A percentile compares a stretch with the other conserved stretches of the same genome.
These are phyloP conservation scores for Myotis yumanensis DNA, from an alignment of 2,113 vertebrate species.

Conservation along the genomic window DNA sequence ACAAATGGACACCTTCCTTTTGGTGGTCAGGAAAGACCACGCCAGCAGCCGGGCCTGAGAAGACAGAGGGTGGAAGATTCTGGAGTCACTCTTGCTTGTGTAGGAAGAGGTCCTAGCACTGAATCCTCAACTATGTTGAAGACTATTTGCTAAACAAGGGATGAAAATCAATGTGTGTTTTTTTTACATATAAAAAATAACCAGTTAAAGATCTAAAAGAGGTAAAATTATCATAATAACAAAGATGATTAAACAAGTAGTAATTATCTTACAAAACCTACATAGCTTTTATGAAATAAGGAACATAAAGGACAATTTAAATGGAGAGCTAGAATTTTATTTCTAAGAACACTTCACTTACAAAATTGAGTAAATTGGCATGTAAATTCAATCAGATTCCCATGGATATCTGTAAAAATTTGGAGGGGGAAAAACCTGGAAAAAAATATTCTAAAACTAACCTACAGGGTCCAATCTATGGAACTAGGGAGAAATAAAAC, in stretches of 20 bases:
- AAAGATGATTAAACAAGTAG: not conserved
- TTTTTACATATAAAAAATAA: not conserved
- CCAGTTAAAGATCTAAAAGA: not conserved
- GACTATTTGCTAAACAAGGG: not conserved
- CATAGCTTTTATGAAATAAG: not conserved
- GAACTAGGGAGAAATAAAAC: not conserved
- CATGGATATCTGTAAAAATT: not conserved
- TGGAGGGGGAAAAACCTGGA: not conserved
- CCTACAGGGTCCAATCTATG: not conserved
- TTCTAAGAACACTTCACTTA: not conserved
- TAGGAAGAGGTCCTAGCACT: not conserved
- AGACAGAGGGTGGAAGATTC: not conserved
- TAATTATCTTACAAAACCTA: not conserved
- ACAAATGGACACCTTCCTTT: conserved; percentile 71
- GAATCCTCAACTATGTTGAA: not conserved
- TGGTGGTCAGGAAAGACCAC: not conserved
- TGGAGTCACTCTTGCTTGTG: not conserved
- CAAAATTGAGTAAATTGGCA: not conserved
- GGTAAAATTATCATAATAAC: not conserved
- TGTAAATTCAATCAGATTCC: not conserved
- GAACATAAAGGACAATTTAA: not conserved
- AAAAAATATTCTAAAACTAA: not conserved
- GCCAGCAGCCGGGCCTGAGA: not conserved
- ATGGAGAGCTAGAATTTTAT: not conserved
- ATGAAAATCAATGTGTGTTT: not conserved